Percentiles rank a stretch among this genome's conserved stretches.
Evolutionary conservation across 2,113 vertebrate genomes (phyloP).

Genomic region (Oreamnos americanus): DNA sequence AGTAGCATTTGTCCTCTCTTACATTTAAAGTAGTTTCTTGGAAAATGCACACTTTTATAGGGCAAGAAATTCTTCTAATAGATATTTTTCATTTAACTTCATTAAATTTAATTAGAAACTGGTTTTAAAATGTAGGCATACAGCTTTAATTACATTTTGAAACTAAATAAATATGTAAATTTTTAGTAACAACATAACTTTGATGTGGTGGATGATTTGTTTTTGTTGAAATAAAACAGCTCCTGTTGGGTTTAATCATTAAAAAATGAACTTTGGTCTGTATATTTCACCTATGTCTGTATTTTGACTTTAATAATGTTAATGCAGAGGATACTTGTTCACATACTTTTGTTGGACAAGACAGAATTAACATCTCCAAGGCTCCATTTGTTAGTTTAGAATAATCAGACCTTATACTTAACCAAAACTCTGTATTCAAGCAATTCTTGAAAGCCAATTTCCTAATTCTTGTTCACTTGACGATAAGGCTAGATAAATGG

Average conservation of each 20-base stretch:
- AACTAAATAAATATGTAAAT: neutral
- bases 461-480: neutral
- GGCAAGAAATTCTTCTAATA: neutral
- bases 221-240: constrained; percentile 17
- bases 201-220: neutral
- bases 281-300: neutral
- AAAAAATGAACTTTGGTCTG: neutral
- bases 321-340: neutral
- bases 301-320: neutral
- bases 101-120: neutral
- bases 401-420: neutral
- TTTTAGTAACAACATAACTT: neutral
- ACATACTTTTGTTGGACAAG: neutral
- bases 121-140: neutral
- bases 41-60: neutral
- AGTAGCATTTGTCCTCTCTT: neutral
- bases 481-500: neutral
- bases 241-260: neutral
- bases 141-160: constrained; percentile 17
- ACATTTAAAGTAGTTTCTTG: neutral
- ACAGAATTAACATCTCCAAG: neutral
- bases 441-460: neutral
- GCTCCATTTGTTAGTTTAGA: neutral
- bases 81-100: neutral
- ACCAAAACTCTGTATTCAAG: neutral